These are phyloP conservation scores for Mycetomoellerius zeteki DNA, from an alignment of 1,140 invertebrate species.

Conservation along the genomic window DNA sequence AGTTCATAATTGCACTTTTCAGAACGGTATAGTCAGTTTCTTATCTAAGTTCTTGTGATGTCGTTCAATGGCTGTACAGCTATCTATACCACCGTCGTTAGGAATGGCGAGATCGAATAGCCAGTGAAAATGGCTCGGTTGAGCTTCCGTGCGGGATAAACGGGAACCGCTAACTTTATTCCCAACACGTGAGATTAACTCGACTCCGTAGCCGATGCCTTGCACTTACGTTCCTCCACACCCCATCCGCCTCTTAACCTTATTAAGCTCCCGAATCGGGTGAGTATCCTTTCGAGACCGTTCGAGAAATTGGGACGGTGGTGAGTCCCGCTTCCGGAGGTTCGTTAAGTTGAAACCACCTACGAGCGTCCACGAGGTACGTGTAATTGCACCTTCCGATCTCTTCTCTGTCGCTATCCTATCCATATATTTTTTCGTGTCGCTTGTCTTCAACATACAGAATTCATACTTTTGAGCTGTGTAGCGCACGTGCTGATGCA, in stretches of 20 bases:
- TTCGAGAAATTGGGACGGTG: constrained; percentile 80
- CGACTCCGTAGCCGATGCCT: constrained; percentile 66
- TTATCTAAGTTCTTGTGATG: constrained; percentile 59
- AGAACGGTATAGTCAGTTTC: constrained; percentile 29
- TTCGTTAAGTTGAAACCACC: constrained; percentile 80
- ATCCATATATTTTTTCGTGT: neutral
- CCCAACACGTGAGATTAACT: constrained; percentile 80
- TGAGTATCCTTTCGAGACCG: constrained; percentile 78
- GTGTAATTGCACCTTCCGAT: constrained; percentile 64
- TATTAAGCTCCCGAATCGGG: constrained; percentile 76
- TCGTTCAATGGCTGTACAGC: constrained; percentile 21
- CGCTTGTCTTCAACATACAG: neutral
- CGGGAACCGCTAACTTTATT: constrained; percentile 78
- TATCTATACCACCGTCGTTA: constrained; percentile 27
- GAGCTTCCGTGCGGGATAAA: constrained; percentile 66
- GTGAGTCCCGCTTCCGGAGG: constrained; percentile 74
- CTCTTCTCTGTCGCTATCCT: neutral
- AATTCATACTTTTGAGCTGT: neutral
- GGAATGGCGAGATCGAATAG: constrained; percentile 63
- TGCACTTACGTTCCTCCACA: constrained; percentile 64
- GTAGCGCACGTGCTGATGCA: neutral
- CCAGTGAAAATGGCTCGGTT: constrained; percentile 75
- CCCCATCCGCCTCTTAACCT: constrained; percentile 72
- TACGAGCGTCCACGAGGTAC: constrained; percentile 62
- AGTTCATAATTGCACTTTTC: constrained; percentile 26